A percentile compares a stretch with the other conserved stretches of the same genome.
These are phyloP conservation scores for Melanerpes formicivorus DNA, from an alignment of 2,113 vertebrate species.

Conservation along the genomic window DNA sequence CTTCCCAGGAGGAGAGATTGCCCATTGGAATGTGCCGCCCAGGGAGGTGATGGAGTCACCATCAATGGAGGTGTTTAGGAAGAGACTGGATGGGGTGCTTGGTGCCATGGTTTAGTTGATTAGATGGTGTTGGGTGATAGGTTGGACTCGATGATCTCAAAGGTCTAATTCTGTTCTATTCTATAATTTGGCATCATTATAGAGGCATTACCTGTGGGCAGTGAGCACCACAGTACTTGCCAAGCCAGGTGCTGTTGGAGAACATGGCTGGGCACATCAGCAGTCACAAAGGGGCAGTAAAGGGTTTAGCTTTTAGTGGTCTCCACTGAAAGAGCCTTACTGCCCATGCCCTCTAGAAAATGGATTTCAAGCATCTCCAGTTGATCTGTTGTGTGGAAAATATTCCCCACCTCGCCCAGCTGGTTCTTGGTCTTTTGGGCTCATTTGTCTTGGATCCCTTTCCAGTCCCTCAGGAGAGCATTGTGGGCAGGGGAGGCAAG, in stretches of 20 bases:
- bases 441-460: conserved; percentile 43
- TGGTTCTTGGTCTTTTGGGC: background rate
- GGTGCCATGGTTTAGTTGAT: too few relatives aligned
- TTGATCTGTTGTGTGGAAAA: background rate
- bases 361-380: background rate
- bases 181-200: fast-evolving
- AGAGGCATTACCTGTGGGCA: background rate
- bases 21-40: too few relatives aligned
- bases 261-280: background rate
- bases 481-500: background rate
- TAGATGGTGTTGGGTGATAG: too few relatives aligned
- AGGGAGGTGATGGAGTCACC: too few relatives aligned
- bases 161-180: too few relatives aligned
- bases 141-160: too few relatives aligned
- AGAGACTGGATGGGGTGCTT: too few relatives aligned
- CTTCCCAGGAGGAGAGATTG: too few relatives aligned
- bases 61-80: too few relatives aligned
- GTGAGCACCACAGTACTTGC: background rate
- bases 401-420: background rate
- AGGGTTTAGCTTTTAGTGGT: background rate
- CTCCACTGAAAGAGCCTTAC: background rate
- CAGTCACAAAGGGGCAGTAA: background rate
- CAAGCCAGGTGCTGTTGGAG: background rate
- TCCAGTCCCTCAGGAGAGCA: conserved; percentile 2
- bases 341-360: background rate